These are phyloP conservation scores for Lasioglossum villosulum DNA, from an alignment of 2,888 invertebrate species.

Conservation along the genomic window DNA sequence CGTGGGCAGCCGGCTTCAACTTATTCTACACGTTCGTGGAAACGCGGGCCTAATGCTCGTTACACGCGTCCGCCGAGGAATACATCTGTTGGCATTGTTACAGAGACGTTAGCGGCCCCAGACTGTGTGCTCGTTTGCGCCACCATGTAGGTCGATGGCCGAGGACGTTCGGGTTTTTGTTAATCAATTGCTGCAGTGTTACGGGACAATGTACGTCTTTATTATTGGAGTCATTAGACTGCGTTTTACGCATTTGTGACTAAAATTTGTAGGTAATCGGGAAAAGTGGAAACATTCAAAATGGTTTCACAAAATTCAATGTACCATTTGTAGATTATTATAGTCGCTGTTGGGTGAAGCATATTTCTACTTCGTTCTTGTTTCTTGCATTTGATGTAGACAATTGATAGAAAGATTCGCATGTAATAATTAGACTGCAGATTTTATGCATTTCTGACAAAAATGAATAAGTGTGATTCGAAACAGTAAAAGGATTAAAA, in stretches of 20 bases:
- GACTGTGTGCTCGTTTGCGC: not conserved
- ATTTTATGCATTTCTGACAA: no score
- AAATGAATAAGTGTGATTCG: no score
- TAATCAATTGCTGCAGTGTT: not conserved
- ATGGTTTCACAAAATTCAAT: not conserved
- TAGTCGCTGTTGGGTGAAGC: not conserved
- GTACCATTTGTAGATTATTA: not conserved
- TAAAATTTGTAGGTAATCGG: not conserved
- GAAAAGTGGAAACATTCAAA: not conserved
- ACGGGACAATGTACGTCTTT: not conserved
- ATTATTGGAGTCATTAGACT: not conserved
- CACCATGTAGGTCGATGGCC: not conserved
- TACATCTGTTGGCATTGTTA: constrained; percentile 1
- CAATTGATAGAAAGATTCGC: no score
- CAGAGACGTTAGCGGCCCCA: constrained; percentile 1
- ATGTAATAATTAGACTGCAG: no score
- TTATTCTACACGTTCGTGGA: not conserved
- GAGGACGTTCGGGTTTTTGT: not conserved
- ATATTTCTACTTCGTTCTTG: no score
- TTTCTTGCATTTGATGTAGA: no score
- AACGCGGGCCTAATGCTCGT: not conserved
- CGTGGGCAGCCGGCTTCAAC: constrained; percentile 17
- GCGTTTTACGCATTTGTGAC: not conserved
- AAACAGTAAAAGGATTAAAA: no score
- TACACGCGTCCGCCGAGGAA: not conserved